Percentiles rank a stretch among this genome's conserved stretches.
Conservation (phyloP, 1,140 invertebrate genomes). For the Trissolcus basalis region DNA sequence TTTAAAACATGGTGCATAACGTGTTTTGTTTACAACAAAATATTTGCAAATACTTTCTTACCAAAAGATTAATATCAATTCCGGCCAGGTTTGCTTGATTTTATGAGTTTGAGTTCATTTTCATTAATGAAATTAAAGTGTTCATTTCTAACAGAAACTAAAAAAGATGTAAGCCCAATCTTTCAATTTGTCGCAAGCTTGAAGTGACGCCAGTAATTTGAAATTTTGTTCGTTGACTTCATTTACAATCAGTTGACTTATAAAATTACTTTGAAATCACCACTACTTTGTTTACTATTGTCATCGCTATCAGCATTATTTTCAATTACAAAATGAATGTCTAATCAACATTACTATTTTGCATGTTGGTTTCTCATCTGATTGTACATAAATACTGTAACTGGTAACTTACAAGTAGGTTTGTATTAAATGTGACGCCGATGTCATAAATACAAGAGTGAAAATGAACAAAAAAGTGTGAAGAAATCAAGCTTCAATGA, state of each 20-base stretch:
- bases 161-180: conserved; percentile 31
- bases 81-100: conserved; percentile 8
- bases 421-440: conserved; percentile 18
- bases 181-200: conserved; percentile 30
- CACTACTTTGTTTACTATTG: conserved; percentile 27
- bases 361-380: conserved; percentile 32
- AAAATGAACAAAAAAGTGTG: conserved; percentile 7
- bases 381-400: conserved; percentile 32
- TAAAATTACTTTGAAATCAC: conserved; percentile 18
- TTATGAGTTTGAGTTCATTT: too few species aligned
- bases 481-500: conserved; percentile 8
- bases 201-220: conserved; percentile 47
- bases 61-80: too few species aligned
- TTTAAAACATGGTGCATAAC: too few species aligned
- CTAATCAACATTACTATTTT: conserved; percentile 32
- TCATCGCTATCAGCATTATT: conserved; percentile 25
- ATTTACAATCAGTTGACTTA: conserved; percentile 25
- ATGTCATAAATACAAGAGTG: conserved; percentile 9
- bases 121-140: conserved; percentile 8
- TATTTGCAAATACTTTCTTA: too few species aligned
- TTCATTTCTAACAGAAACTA: conserved; percentile 10
- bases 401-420: conserved; percentile 4
- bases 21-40: too few species aligned
- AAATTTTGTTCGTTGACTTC: conserved; percentile 22
- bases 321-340: conserved; percentile 22